Evolutionary conservation across 2,888 invertebrate genomes (phyloP).

Genomic region (Plagiodera versicolora): DNA sequence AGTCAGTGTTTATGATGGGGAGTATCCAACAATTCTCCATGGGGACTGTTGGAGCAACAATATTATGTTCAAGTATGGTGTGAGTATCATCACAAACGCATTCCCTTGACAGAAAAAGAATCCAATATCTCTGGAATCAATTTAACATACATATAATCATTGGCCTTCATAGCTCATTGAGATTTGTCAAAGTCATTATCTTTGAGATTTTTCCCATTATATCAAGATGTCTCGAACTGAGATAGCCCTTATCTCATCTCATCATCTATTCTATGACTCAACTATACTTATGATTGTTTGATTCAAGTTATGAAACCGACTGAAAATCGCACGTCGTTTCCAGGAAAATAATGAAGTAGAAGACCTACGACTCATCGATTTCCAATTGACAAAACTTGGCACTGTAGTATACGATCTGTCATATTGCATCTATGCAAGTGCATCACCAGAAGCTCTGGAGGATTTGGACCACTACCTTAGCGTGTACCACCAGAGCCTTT

Average conservation of each 20-base stretch:
- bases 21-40: conserved; percentile 36
- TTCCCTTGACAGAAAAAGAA: too few relatives aligned
- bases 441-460: not conserved
- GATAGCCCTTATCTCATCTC: too few relatives aligned
- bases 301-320: not conserved
- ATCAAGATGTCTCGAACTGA: too few relatives aligned
- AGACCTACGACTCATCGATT: conserved; percentile 12
- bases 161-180: too few relatives aligned
- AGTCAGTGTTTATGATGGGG: conserved; percentile 7
- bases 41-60: conserved; percentile 45
- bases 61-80: conserved; percentile 43
- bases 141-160: too few relatives aligned
- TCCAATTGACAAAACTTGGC: conserved; percentile 5
- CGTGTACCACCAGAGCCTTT: conserved; percentile 34
- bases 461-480: conserved; percentile 10
- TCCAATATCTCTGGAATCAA: not conserved
- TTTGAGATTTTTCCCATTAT: too few relatives aligned
- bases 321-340: not conserved
- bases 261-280: too few relatives aligned
- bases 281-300: too few relatives aligned
- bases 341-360: conserved; percentile 4
- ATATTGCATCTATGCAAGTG: conserved; percentile 8
- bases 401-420: conserved; percentile 4
- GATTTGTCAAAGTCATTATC: too few relatives aligned
- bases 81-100: conserved; percentile 23